Evolutionary conservation across 2,888 invertebrate species (phyloP).

Genomic region (Drosophila gaucha): DNA sequence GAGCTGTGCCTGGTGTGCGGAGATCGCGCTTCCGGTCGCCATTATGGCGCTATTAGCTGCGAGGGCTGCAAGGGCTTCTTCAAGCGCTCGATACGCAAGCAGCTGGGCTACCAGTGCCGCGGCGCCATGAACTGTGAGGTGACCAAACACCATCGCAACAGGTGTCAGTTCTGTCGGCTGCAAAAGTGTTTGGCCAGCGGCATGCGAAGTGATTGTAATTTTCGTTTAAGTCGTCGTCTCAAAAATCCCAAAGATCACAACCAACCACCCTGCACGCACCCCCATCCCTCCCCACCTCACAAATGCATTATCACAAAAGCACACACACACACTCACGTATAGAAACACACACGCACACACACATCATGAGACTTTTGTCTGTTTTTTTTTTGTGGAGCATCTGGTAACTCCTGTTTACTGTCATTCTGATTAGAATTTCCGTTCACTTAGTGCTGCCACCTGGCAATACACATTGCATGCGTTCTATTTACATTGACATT

Average conservation of each 20-base stretch:
- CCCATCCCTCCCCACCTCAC: not conserved
- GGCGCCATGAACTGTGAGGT: slow-evolving; percentile 98
- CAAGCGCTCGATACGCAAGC: slow-evolving; percentile 98
- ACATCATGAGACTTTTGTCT: not conserved
- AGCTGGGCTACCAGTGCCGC: slow-evolving; percentile 97
- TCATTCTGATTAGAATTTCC: not conserved
- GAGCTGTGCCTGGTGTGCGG: slow-evolving; percentile 98
- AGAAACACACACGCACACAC: not conserved
- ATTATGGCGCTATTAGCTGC: slow-evolving; percentile 95
- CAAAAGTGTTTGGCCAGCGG: slow-evolving; percentile 99
- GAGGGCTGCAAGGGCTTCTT: slow-evolving; percentile 99
- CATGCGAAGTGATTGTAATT: slow-evolving; percentile 99
- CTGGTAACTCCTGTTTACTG: slow-evolving; percentile 1
- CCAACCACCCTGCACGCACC: slow-evolving; percentile 24
- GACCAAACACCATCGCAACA: slow-evolving; percentile 98
- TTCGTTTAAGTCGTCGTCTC: slow-evolving; percentile 84
- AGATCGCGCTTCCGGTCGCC: slow-evolving; percentile 97
- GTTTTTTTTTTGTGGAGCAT: slow-evolving; percentile 5
- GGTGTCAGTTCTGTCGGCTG: slow-evolving; percentile 98
- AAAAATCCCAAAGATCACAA: slow-evolving; percentile 38
- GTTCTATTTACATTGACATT: not conserved
- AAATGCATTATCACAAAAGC: slow-evolving; percentile 16
- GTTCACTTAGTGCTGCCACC: slow-evolving; percentile 19
- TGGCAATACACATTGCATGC: not conserved
- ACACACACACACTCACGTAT: slow-evolving; percentile 3